Evolutionary conservation across 2,888 invertebrate species (phyloP), one percentile per base, ranked within the genome.

Genomic region (Amblyteles armatorius): DNA sequence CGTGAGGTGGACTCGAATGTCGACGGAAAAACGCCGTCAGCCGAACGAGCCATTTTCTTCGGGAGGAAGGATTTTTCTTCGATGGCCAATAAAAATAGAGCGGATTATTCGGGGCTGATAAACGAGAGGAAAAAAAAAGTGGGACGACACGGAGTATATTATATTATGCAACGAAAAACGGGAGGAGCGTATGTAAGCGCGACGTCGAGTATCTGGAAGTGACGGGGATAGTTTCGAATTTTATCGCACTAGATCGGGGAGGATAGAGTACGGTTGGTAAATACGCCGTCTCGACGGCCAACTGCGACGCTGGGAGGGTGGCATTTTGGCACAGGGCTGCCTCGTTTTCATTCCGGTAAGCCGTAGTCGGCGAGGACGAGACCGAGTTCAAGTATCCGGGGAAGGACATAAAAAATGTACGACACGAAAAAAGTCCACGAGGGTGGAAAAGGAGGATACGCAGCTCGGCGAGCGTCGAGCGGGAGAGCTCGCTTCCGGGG

Each of bases 391-490:
- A 76, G 65, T 63, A 65, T 55, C 65, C 71, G 55, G 77, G 22
- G 65, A 82, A 77, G 22, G 22, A 65, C 44, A 65, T 82, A 77
- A 76, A 82, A 81, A 76, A 82, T 82, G 71, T 65, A 77, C 44
- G 52, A 71, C 13, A 16, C 33, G 44, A 50, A 74, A 57, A 57
- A 57, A 57, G 57, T 11, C 11, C 44, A 29, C 7, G 50, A n/a
- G 48, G 36, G 19, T 44, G 52, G 68, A 76, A 16, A 22, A 29
- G 44, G 57, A 63, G 57, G 73, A 67, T 73, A 73, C 67, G 73
- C 33, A 74, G 68, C 57, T 48, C 52, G 40, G 11, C 5, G 48
- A 6, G 33, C 52, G 52, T 22, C 52, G 40, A 52, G n/a, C 72
- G 52, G 40, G 40, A 48, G 63, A 26, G 11, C 33, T 57, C 55